Conservation (phyloP, 1,140 invertebrate genomes). For the Drosophila ercepeae region DNA sequence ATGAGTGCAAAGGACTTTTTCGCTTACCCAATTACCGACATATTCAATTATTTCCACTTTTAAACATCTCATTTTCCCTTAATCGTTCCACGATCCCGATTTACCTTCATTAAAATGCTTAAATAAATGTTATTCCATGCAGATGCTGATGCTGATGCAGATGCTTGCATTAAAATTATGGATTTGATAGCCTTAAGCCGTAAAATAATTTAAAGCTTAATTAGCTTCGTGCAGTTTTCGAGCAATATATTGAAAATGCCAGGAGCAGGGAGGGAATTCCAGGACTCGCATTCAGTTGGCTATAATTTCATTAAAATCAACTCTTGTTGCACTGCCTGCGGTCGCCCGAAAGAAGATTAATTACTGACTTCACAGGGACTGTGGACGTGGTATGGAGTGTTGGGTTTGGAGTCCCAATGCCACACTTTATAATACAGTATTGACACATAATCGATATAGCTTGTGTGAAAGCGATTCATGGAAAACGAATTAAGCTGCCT, state of each 20-base stretch:
- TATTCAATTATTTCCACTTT: not conserved
- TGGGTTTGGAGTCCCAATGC: no score
- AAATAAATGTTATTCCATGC: slow-evolving; percentile 29
- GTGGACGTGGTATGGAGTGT: not conserved
- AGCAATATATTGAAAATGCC: slow-evolving; percentile 18
- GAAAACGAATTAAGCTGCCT: slow-evolving; percentile 59
- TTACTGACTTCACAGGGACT: slow-evolving; percentile 33
- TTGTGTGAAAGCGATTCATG: slow-evolving; percentile 19
- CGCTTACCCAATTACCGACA: not conserved
- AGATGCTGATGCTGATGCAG: slow-evolving; percentile 23
- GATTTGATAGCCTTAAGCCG: slow-evolving; percentile 52
- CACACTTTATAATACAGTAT: slow-evolving; percentile 48
- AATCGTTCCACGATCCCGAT: not conserved
- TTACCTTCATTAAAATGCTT: slow-evolving; percentile 16
- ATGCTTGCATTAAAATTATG: slow-evolving; percentile 32
- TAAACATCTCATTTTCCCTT: not conserved
- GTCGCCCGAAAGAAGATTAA: slow-evolving; percentile 41
- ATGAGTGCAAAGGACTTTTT: not conserved
- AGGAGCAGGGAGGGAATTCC: slow-evolving; percentile 2
- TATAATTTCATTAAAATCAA: slow-evolving; percentile 62
- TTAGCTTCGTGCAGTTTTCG: slow-evolving; percentile 48
- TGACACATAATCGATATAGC: slow-evolving; percentile 44
- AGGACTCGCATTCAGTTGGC: slow-evolving; percentile 5
- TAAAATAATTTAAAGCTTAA: slow-evolving; percentile 63
- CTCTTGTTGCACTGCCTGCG: slow-evolving; percentile 30